Evolutionary conservation across 2,113 vertebrate species (phyloP).

Genomic region (Antidorcas marsupialis): DNA sequence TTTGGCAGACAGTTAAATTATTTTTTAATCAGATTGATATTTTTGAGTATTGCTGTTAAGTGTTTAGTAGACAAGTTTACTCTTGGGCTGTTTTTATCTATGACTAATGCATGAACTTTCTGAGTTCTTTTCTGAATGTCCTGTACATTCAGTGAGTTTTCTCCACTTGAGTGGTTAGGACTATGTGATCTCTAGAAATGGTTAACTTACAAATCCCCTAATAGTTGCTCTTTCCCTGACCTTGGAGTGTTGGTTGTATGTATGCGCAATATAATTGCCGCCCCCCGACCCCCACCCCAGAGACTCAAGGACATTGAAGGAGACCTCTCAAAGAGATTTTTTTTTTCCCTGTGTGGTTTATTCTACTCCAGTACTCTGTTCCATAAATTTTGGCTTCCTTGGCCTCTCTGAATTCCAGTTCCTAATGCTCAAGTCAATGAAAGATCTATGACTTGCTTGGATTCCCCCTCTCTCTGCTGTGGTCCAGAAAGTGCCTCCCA

Average conservation of each 20-base stretch:
- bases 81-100: not conserved
- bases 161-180: not conserved
- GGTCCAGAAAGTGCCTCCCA: too few relatives aligned
- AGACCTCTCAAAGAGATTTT: not conserved
- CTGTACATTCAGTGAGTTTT: not conserved
- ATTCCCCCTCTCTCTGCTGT: not conserved
- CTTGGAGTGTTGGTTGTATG: not conserved
- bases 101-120: not conserved
- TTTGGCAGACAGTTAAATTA: not conserved
- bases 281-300: too few relatives aligned
- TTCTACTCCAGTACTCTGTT: rapidly evolving
- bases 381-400: too few relatives aligned
- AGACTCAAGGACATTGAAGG: not conserved
- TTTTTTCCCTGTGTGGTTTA: not conserved
- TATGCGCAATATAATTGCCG: too few relatives aligned
- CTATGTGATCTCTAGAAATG: not conserved
- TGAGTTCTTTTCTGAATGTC: not conserved
- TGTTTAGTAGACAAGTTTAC: not conserved
- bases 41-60: not conserved
- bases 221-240: not conserved
- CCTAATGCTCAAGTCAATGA: not conserved
- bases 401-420: not conserved
- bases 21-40: not conserved
- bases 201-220: not conserved
- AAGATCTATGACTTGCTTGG: too few relatives aligned